A percentile compares a stretch with the other conserved stretches of the same genome.
phyloP scores from a whole-genome alignment of 2,797 vertebrate genomes.

The Lutjanus campechanus region DNA sequence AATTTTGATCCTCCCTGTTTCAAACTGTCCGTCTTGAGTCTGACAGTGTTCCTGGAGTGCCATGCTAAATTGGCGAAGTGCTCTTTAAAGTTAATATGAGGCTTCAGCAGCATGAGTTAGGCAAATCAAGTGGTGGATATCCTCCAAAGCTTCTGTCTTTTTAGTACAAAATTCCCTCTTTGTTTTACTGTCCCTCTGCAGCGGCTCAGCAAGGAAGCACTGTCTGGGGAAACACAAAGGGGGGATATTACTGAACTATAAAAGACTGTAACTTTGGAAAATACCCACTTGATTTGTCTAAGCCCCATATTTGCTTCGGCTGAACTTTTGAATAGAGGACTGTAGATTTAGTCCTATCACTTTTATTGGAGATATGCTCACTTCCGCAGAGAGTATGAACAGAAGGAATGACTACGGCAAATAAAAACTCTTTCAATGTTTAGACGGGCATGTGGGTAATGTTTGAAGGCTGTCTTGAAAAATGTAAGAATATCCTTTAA shows the following conservation, averaged over 20 bases:
- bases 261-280: no score
- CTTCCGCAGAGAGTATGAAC: neutral
- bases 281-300: slow-evolving; percentile 7
- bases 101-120: neutral
- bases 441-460: neutral
- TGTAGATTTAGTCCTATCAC: neutral
- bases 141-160: neutral
- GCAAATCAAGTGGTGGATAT: slow-evolving; percentile 23
- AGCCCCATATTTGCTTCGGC: slow-evolving; percentile 17
- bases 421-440: neutral
- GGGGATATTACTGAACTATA: no score
- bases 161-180: slow-evolving; percentile 17
- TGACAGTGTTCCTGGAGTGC: neutral
- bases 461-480: neutral
- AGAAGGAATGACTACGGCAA: neutral
- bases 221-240: slow-evolving; percentile 26
- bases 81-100: slow-evolving; percentile 6
- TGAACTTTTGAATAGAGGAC: neutral
- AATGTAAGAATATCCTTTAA: neutral
- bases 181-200: slow-evolving; percentile 24
- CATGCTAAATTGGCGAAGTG: neutral
- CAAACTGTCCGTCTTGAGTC: neutral
- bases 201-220: slow-evolving; percentile 11
- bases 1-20: neutral
- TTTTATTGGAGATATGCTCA: neutral